Base-by-base conservation (phyloP, 2,113 vertebrate species). In the Panthera tigris region DNA sequence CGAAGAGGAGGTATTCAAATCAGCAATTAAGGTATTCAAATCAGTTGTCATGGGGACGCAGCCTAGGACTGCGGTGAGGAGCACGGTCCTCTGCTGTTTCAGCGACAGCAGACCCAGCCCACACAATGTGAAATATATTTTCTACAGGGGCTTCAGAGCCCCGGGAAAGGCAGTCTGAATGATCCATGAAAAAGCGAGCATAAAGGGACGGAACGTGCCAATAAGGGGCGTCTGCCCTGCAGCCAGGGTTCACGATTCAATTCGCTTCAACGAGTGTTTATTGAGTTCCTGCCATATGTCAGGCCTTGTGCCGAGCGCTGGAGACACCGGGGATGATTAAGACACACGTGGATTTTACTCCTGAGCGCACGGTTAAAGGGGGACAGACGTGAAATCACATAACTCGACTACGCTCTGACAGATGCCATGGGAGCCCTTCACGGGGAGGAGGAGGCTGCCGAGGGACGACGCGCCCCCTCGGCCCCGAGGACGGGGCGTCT, bases 171-270 rank as follows among this genome's bases (percentile, higher is more conserved):
- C 41, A 4, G 31, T 4, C 55, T 18, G 19, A 19, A 52, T 1
- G 4, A 6, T 2, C 31, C 7, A 21, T 2, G 50, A 29, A 21
- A 11, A 3, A 33, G 10, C 18, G 0, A 1, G 45, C 4, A 31
- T 16, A 8, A 33, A 61, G 85, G 16, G 25, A 13, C 63, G 0
- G 1, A 29, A 29, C 1, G 25, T 23, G 27, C 57, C 45, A 19
- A 10, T 13, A 3, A 4, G 0, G 52, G 27, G 45, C 0, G 3
- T 27, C 41, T 7, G n/a, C 9, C 45, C 27, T n/a, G 36, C 36
- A 39, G 89, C 18, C 6, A 4, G 31, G 9, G 27, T 19, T 68
- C 21, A 21, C 25, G 45, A 10, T 10, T 23, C 39, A 1, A 2
- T 33, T 23, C 11, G 8, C 3, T 41, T 33, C 14, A 2, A 6